Percentiles rank a stretch among this genome's conserved stretches.
phyloP scores from a whole-genome alignment of 2,797 vertebrate genomes.

The Glyptemys insculpta region DNA sequence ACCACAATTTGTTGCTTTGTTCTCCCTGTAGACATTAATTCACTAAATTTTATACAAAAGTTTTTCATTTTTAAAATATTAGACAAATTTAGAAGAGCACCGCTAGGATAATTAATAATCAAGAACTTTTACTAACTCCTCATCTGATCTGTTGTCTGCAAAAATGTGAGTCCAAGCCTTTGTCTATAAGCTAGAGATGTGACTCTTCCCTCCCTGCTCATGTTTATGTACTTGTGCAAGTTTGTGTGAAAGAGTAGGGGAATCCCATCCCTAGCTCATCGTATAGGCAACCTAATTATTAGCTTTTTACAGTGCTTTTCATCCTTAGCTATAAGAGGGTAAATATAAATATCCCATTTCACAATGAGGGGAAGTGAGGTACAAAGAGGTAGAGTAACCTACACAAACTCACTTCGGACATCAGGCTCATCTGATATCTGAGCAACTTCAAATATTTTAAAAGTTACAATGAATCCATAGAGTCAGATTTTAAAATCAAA shows the following conservation, averaged over 20 bases:
- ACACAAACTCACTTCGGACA: too few relatives aligned
- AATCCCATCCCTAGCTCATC: background rate
- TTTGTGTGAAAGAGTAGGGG: background rate
- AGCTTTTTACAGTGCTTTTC: too few relatives aligned
- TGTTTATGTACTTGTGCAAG: background rate
- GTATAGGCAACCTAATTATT: too few relatives aligned
- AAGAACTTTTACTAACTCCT: slow-evolving; percentile 38
- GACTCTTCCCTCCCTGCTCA: background rate
- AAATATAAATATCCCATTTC: too few relatives aligned
- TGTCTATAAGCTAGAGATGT: background rate
- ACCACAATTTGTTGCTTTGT: background rate
- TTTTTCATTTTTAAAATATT: background rate
- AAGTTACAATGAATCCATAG: too few relatives aligned
- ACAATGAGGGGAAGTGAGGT: too few relatives aligned
- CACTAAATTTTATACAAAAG: slow-evolving; percentile 26
- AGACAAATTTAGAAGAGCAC: slow-evolving; percentile 45
- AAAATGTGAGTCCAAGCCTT: background rate
- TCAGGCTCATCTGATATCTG: slow-evolving; percentile 13
- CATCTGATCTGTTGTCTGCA: background rate
- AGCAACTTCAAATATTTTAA: slow-evolving; percentile 1
- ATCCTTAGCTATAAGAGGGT: background rate
- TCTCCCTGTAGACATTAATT: background rate
- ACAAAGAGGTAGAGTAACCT: too few relatives aligned
- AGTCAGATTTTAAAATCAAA: slow-evolving; percentile 27
- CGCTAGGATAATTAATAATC: slow-evolving; percentile 40